Evolutionary conservation across 2,888 invertebrate genomes (phyloP).

Genomic region (Unio delphinus): DNA sequence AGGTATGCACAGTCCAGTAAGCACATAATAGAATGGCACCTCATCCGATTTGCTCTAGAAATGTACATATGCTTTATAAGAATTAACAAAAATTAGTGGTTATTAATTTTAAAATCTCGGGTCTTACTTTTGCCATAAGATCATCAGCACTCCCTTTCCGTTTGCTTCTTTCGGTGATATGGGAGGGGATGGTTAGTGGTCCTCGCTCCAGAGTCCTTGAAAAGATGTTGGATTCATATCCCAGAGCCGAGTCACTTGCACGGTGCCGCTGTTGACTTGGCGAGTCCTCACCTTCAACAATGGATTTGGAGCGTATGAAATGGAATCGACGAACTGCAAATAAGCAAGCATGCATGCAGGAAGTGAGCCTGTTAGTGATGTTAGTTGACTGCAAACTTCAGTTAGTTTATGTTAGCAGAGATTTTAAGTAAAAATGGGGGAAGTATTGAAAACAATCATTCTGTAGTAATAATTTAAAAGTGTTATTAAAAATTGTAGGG

Average conservation of each 20-base stretch:
- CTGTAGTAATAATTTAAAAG: too few relatives aligned
- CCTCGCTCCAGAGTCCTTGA: constrained; percentile 50
- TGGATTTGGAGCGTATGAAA: constrained; percentile 49
- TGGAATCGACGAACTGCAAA: constrained; percentile 34
- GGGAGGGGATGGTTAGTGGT: constrained; percentile 52
- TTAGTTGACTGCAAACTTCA: not conserved
- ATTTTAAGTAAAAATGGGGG: not conserved
- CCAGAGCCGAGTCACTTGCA: constrained; percentile 28
- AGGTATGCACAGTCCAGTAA: too few relatives aligned
- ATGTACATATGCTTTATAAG: too few relatives aligned
- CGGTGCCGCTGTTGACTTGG: constrained; percentile 37
- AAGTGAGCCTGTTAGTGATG: constrained; percentile 8
- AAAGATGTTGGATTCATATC: too few relatives aligned
- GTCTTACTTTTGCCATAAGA: constrained; percentile 87
- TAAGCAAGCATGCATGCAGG: constrained; percentile 29
- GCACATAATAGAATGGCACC: too few relatives aligned
- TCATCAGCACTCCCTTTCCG: constrained; percentile 89
- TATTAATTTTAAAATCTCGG: not conserved
- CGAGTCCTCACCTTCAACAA: constrained; percentile 45
- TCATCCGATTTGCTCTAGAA: too few relatives aligned
- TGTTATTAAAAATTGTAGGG: too few relatives aligned
- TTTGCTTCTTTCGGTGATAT: constrained; percentile 19
- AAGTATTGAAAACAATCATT: too few relatives aligned
- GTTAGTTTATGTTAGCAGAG: not conserved
- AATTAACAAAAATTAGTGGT: too few relatives aligned